Conservation (phyloP, 2,113 vertebrate species). For the Embiotoca jacksoni region DNA sequence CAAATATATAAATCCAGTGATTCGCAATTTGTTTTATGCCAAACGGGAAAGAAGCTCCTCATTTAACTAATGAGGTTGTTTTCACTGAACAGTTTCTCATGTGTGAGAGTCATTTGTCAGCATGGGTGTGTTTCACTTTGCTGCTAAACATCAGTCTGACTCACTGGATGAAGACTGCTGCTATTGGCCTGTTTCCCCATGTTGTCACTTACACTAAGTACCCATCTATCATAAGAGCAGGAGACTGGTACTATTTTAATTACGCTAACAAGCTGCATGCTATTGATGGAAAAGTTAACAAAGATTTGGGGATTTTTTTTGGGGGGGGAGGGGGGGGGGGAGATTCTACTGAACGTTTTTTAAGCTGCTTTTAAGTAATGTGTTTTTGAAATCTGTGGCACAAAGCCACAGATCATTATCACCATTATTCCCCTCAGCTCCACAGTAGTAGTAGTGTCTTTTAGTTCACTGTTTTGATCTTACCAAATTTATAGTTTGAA, state of each 20-base stretch:
- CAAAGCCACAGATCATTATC: slow-evolving; percentile 4
- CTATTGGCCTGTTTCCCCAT: too few species aligned
- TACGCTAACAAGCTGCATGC: slow-evolving; percentile 5
- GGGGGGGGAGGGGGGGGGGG: not conserved
- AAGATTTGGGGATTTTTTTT: not conserved
- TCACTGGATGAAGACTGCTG: not conserved
- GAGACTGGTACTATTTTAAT: too few species aligned
- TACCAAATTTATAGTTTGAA: not conserved
- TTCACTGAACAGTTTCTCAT: not conserved
- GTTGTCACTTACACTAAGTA: not conserved
- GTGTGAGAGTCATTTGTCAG: slow-evolving; percentile 2
- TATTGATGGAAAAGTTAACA: not conserved
- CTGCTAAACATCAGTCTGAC: slow-evolving; percentile 17
- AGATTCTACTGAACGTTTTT: not conserved
- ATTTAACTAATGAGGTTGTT: slow-evolving; percentile 8
- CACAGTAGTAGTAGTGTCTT: slow-evolving; percentile 12
- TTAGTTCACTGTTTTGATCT: not conserved
- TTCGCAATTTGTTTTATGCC: too few species aligned
- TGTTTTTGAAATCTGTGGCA: slow-evolving; percentile 3
- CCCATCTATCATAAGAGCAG: not conserved
- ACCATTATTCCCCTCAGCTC: slow-evolving; percentile 6
- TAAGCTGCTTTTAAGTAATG: not conserved
- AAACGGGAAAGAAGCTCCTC: too few species aligned
- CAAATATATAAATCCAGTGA: not conserved
- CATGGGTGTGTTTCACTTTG: not conserved